phyloP scores from a whole-genome alignment of 2,888 invertebrate genomes.

The Rhorus exstirpatorius region DNA sequence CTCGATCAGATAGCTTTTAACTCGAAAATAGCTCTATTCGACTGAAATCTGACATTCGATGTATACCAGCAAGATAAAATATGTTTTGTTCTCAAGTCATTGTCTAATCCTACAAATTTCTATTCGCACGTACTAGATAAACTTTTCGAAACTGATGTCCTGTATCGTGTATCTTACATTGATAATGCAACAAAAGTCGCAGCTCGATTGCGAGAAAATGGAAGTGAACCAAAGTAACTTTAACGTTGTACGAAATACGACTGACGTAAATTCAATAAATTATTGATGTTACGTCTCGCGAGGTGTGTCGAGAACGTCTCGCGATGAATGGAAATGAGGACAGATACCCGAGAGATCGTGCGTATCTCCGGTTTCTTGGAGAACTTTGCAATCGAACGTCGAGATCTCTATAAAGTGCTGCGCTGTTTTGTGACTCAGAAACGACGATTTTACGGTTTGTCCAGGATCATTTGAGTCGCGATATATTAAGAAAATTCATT shows the following conservation, averaged over 20 bases:
- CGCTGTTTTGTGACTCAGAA: neutral
- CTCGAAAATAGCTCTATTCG: no score
- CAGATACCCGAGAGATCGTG: constrained; percentile 24
- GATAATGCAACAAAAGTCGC: neutral
- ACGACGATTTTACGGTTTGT: neutral
- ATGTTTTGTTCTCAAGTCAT: no score
- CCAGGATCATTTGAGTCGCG: neutral
- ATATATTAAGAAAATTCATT: no score
- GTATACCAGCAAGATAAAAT: no score
- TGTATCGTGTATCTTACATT: neutral
- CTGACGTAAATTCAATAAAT: constrained; percentile 67
- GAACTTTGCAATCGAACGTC: constrained; percentile 9
- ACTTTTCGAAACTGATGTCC: neutral
- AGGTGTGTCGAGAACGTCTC: constrained; percentile 30
- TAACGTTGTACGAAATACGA: constrained; percentile 53
- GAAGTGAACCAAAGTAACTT: constrained; percentile 19
- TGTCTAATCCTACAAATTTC: neutral
- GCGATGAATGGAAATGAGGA: constrained; percentile 63
- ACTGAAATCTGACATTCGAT: no score
- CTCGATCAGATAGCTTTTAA: no score
- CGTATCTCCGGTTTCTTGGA: constrained; percentile 42
- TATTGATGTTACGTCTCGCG: constrained; percentile 55
- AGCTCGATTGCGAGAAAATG: neutral
- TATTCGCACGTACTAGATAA: neutral
- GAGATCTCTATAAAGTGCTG: neutral